phyloP scores from a whole-genome alignment of 2,113 vertebrate species.

The Amblyopsis rosae region DNA sequence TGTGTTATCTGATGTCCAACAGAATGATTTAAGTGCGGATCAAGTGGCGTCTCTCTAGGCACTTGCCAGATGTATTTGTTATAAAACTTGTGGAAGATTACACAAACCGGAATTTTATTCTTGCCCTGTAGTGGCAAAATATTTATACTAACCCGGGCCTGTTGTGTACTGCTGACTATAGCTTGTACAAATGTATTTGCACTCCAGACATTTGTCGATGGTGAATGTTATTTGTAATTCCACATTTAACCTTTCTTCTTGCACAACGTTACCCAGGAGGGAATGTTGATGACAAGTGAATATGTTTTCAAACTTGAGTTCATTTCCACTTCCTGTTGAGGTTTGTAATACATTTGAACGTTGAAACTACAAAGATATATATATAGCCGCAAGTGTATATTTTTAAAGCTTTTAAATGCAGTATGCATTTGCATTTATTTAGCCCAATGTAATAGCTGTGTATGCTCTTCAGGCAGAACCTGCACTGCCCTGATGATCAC shows the following conservation, averaged over 20 bases:
- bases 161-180: too few species aligned
- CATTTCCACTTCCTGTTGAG: neutral
- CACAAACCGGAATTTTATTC: constrained; percentile 39
- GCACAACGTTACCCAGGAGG: neutral
- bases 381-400: neutral
- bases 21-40: constrained; percentile 29
- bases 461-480: constrained; percentile 26
- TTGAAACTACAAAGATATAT: neutral
- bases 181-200: constrained; percentile 41
- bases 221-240: constrained; percentile 42
- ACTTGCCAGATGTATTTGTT: neutral
- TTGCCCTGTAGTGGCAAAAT: constrained; percentile 43
- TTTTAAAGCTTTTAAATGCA: constrained; percentile 22
- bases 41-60: neutral
- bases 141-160: constrained; percentile 43
- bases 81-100: constrained; percentile 42
- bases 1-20: constrained; percentile 23
- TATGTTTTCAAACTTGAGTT: neutral
- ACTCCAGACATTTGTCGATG: constrained; percentile 36
- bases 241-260: constrained; percentile 4
- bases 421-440: constrained; percentile 38
- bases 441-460: constrained; percentile 40
- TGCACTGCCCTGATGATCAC: constrained; percentile 37
- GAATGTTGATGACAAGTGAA: too few species aligned
- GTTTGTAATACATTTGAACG: neutral